Percentiles rank a stretch among this genome's conserved stretches.
Conservation (phyloP, 2,888 invertebrate genomes). For the Ennomos erosarius region DNA sequence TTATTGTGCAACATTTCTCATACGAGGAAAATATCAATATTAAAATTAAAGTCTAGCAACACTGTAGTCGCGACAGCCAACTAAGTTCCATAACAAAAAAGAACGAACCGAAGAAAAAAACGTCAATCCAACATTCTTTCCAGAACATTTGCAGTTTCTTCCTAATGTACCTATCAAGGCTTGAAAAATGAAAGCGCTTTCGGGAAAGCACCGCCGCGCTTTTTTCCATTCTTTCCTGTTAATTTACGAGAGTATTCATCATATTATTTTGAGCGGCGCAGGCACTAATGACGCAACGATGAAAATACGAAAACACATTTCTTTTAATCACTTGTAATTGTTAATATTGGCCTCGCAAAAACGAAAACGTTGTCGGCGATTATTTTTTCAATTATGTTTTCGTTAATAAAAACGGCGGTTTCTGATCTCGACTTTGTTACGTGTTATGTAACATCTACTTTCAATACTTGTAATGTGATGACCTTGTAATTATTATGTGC, state of each 20-base stretch:
- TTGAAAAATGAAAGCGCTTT: slow-evolving; percentile 63
- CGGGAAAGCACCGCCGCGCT: slow-evolving; percentile 46
- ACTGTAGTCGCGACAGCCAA: not conserved
- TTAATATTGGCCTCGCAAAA: slow-evolving; percentile 26
- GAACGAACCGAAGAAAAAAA: slow-evolving; percentile 35
- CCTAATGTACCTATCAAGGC: slow-evolving; percentile 66
- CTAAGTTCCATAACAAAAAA: slow-evolving; percentile 21
- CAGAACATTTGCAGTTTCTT: slow-evolving; percentile 67
- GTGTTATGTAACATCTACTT: too few species aligned
- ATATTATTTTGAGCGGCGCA: slow-evolving; percentile 44
- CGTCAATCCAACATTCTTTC: slow-evolving; percentile 53
- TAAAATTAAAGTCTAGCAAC: not conserved
- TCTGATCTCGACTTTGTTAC: too few species aligned
- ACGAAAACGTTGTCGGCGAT: slow-evolving; percentile 21
- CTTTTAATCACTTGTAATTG: slow-evolving; percentile 31
- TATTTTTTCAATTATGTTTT: slow-evolving; percentile 25
- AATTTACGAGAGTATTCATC: slow-evolving; percentile 59
- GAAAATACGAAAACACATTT: slow-evolving; percentile 43
- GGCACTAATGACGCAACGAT: slow-evolving; percentile 43
- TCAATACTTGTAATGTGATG: too few species aligned
- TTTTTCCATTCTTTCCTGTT: slow-evolving; percentile 49
- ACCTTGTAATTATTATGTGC: too few species aligned
- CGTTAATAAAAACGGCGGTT: slow-evolving; percentile 12
- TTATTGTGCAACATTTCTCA: too few species aligned
- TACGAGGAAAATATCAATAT: not conserved